Percentiles rank a stretch among this genome's conserved stretches.
These are phyloP conservation scores for Bhutanitis thaidina DNA, from an alignment of 2,888 invertebrate species.

Conservation along the genomic window DNA sequence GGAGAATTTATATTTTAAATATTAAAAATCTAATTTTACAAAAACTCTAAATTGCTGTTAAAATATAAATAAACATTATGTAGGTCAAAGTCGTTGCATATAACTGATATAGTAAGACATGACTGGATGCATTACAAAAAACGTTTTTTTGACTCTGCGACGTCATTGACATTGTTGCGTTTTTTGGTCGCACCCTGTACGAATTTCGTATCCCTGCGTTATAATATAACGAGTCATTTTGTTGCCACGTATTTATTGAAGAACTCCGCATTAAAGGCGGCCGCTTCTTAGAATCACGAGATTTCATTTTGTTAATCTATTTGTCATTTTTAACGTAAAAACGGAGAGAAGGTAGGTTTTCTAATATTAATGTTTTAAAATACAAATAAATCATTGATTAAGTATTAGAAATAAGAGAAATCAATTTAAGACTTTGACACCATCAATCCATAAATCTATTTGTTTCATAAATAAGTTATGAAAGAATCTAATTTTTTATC, in stretches of 20 bases:
- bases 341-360: background rate
- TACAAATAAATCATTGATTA: too few species aligned
- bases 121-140: conserved; percentile 15
- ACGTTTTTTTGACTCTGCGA: conserved; percentile 12
- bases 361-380: too few species aligned
- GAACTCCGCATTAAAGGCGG: conserved; percentile 22
- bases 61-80: background rate
- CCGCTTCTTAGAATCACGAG: conserved; percentile 28
- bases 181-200: conserved; percentile 23
- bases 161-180: conserved; percentile 6
- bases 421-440: too few species aligned
- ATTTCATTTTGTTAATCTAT: conserved; percentile 23
- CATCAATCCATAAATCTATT: too few species aligned
- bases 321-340: conserved; percentile 24
- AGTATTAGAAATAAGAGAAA: too few species aligned
- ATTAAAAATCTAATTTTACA: background rate
- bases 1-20: too few species aligned
- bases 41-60: too few species aligned
- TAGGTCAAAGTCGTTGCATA: background rate
- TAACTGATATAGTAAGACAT: conserved; percentile 3
- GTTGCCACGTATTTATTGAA: conserved; percentile 26
- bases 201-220: conserved; percentile 3
- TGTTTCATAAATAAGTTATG: too few species aligned
- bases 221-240: conserved; percentile 21
- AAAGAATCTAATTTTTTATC: too few species aligned